Base-by-base conservation (phyloP, 2,113 vertebrate genomes). In the Ovis aries region DNA sequence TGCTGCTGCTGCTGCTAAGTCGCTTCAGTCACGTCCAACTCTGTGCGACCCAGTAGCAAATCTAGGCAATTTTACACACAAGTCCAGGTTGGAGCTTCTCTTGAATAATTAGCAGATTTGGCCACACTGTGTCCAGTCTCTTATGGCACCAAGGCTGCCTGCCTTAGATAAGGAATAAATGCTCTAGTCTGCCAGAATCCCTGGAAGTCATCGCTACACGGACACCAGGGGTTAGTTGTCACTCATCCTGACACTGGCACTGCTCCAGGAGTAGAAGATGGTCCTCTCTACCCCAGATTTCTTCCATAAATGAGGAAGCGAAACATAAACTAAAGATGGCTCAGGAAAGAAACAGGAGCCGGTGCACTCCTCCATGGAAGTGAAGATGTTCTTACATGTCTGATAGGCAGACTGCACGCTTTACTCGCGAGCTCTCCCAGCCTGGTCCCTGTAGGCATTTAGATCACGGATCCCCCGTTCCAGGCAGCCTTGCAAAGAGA, bases 401-500 rank as follows among this genome's bases (percentile, higher is more conserved):
- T 45, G 86, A 12, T 6, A 71, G 89, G 86, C 55, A 83, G 23
- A 45, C 48, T 2, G 2, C 40, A 14, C 12, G 62, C 84, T 36
- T 84, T 55, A 3, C 84, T 59, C 19, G 2, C 3, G 48, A 77
- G 19, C 50, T 80, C 40, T 17, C 64, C 62, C 64, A 4, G 11
- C 55, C 33, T 31, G 11, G 45, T 93, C 77, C 77, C 89, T 43
- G 48, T 45, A 4, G 88, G 84, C 88, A 91, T 90, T n/a, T 59
- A 52, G 78, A 25, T 55, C 48, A 6, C 0, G 12, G 5, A 8
- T 14, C 7, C 52, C 45, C 52, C 52, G 77, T 67, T n/a, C 88
- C 17, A 88, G 62, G 96, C 91, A 90, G 93, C 62, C 96, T 94
- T 74, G 91, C 93, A 90, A 33, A 95, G 95, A 95, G 93, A 78